phyloP scores from a whole-genome alignment of 2,113 vertebrate species.

The Oncorhynchus nerka region DNA sequence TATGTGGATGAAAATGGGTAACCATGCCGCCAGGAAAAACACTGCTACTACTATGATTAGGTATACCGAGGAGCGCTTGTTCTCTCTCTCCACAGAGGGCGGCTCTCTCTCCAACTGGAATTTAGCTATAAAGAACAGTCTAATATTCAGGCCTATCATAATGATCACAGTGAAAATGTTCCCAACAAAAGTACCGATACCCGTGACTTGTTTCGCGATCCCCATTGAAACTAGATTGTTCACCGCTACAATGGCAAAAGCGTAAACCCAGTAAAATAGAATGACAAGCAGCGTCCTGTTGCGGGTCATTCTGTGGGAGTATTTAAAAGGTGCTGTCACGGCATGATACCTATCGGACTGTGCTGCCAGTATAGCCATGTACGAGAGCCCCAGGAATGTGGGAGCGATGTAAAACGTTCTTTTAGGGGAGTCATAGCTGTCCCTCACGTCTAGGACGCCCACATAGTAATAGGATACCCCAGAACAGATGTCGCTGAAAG shows the following conservation, averaged over 20 bases:
- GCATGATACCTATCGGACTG: conserved; percentile 78
- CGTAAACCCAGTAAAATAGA: conserved; percentile 68
- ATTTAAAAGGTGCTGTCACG: conserved; percentile 64
- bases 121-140: conserved; percentile 69
- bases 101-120: conserved; percentile 68
- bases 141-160: conserved; percentile 74
- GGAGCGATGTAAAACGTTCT: conserved; percentile 65
- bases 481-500: conserved; percentile 73
- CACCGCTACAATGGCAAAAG: conserved; percentile 62
- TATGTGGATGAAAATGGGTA: conserved; percentile 67
- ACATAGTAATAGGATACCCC: conserved; percentile 75
- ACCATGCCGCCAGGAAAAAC: conserved; percentile 69
- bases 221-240: conserved; percentile 59
- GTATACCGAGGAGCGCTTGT: conserved; percentile 67
- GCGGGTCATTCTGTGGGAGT: conserved; percentile 67
- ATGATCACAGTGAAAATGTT: conserved; percentile 69
- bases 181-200: conserved; percentile 60
- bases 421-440: conserved; percentile 57
- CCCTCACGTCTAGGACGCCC: conserved; percentile 67
- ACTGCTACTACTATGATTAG: conserved; percentile 72
- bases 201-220: conserved; percentile 52
- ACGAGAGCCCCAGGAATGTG: conserved; percentile 76
- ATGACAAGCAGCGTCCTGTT: conserved; percentile 67
- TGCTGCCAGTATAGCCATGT: conserved; percentile 74
- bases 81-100: conserved; percentile 62